Percentiles rank a stretch among this genome's conserved stretches.
Evolutionary conservation across 92 coral and sea anemone genomes (phyloP).

Genomic region (Virgularia gustaviana): DNA sequence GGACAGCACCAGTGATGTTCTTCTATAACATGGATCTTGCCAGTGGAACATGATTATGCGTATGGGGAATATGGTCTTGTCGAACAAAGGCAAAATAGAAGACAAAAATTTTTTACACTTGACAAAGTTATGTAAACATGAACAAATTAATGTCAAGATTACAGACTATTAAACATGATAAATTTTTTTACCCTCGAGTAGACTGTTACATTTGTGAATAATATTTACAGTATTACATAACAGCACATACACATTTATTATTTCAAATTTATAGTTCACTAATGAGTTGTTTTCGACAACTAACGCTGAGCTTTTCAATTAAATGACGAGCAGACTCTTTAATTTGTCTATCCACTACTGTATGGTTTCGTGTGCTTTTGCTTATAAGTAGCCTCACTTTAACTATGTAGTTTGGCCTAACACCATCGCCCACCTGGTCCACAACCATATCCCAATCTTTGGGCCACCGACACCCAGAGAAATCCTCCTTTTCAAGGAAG

Average conservation of each 20-base stretch:
- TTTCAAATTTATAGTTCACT: neutral
- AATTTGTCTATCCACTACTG: neutral
- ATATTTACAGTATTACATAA: too few species aligned
- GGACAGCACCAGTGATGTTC: neutral
- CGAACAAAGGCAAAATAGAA: slow-evolving; percentile 4
- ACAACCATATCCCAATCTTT: neutral
- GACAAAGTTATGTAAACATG: neutral
- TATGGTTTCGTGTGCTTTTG: slow-evolving; percentile 3
- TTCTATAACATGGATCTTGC: neutral
- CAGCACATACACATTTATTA: neutral
- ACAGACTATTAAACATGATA: neutral
- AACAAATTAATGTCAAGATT: neutral
- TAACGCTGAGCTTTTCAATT: slow-evolving; percentile 4
- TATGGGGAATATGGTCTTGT: slow-evolving; percentile 11
- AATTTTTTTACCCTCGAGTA: neutral
- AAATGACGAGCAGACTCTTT: neutral
- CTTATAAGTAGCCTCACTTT: neutral
- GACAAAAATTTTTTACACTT: neutral
- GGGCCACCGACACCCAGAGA: slow-evolving; percentile 8
- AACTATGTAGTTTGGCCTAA: neutral
- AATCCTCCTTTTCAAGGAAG: slow-evolving; percentile 1
- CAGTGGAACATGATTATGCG: neutral
- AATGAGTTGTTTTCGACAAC: slow-evolving; percentile 5
- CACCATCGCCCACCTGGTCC: slow-evolving; percentile 1
- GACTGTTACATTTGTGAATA: neutral